A percentile compares a stretch with the other conserved stretches of the same genome.
Evolutionary conservation across 2,888 invertebrate genomes (phyloP).

Genomic region (Meghimatium bilineatum): DNA sequence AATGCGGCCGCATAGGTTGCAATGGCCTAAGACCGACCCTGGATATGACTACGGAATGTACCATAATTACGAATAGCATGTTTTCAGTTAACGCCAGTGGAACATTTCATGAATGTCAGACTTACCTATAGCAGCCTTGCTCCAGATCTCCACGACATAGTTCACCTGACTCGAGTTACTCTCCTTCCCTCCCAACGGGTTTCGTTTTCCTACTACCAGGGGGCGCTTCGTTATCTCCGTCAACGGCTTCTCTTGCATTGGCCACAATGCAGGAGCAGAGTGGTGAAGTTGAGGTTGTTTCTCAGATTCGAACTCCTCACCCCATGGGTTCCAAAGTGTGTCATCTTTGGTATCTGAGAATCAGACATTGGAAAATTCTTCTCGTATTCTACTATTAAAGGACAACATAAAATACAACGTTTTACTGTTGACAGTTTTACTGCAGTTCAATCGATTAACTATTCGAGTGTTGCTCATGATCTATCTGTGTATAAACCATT

Average conservation of each 20-base stretch:
- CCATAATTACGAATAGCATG: too few relatives aligned
- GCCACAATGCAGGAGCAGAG: slow-evolving; percentile 58
- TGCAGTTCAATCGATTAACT: too few relatives aligned
- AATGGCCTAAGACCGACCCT: too few relatives aligned
- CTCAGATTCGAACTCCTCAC: slow-evolving; percentile 70
- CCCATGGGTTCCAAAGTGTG: slow-evolving; percentile 72
- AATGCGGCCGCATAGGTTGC: too few relatives aligned
- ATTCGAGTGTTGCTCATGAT: too few relatives aligned
- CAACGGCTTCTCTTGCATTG: slow-evolving; percentile 58
- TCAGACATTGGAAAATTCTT: slow-evolving; percentile 6
- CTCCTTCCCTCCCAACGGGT: slow-evolving; percentile 44
- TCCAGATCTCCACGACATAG: slow-evolving; percentile 67
- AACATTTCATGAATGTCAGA: not conserved
- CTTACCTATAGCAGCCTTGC: slow-evolving; percentile 71
- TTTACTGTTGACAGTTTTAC: too few relatives aligned
- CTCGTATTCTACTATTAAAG: not conserved
- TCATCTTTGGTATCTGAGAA: slow-evolving; percentile 60
- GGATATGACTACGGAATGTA: too few relatives aligned
- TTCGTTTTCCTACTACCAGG: slow-evolving; percentile 48
- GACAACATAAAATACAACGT: too few relatives aligned
- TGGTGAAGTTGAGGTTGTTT: slow-evolving; percentile 56
- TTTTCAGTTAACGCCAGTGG: too few relatives aligned
- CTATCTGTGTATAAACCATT: too few relatives aligned
- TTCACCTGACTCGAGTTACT: slow-evolving; percentile 43
- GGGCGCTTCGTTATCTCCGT: slow-evolving; percentile 2